Percentiles rank a stretch among this genome's conserved stretches.
These are phyloP conservation scores for Ditula angustiorana DNA, from an alignment of 2,888 invertebrate species.

Conservation along the genomic window DNA sequence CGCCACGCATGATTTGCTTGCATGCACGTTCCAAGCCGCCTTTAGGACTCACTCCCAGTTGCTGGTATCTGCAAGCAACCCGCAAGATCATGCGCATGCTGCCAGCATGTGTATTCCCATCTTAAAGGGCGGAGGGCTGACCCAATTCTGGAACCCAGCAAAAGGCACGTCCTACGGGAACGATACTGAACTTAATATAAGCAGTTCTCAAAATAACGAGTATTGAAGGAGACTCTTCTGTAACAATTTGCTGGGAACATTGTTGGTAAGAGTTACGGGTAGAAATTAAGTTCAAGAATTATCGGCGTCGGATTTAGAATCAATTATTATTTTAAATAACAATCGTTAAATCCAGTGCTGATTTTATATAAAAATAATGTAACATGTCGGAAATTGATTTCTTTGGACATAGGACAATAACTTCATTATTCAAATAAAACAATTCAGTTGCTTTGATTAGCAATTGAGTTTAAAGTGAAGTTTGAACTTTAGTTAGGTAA, in stretches of 20 bases:
- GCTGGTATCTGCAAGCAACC: background rate
- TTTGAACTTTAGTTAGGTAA: too few species aligned
- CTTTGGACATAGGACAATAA: too few species aligned
- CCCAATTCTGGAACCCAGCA: conserved; percentile 69
- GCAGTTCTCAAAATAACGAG: conserved; percentile 28
- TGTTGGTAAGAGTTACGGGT: conserved; percentile 8
- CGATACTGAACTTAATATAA: conserved; percentile 34
- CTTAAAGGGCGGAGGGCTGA: conserved; percentile 59
- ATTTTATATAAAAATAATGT: background rate
- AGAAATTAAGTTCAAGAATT: conserved; percentile 1
- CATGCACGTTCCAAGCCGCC: too few species aligned
- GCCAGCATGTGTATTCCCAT: conserved; percentile 41
- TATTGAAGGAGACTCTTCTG: conserved; percentile 29
- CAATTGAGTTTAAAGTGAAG: too few species aligned
- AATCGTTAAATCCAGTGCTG: background rate
- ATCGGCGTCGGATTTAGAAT: background rate
- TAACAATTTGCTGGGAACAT: conserved; percentile 19
- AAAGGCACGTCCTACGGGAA: conserved; percentile 66
- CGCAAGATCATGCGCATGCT: background rate
- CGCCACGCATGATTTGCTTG: too few species aligned
- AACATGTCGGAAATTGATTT: background rate
- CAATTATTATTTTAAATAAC: background rate
- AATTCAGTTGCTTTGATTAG: too few species aligned
- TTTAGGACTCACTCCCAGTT: background rate
- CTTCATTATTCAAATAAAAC: too few species aligned